phyloP scores from a whole-genome alignment of 2,888 invertebrate species.

The Gerosis bhagava region DNA sequence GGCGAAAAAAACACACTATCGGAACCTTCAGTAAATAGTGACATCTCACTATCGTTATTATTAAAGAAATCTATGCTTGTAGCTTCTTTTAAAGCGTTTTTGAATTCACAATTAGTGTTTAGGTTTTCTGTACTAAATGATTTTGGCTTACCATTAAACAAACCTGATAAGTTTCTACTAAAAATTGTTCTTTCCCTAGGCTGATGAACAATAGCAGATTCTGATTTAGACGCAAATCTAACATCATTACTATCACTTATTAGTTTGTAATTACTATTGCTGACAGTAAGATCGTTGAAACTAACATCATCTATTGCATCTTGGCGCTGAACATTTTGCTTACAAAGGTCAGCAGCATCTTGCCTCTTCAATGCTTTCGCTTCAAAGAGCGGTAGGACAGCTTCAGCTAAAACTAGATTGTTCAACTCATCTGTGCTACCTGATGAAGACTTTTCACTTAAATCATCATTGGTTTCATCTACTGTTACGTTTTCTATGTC shows the following conservation, averaged over 20 bases:
- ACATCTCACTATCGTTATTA: constrained; percentile 50
- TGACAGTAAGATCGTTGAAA: constrained; percentile 35
- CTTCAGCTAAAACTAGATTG: constrained; percentile 40
- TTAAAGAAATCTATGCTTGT: constrained; percentile 65
- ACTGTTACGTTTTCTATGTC: constrained; percentile 60
- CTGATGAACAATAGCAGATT: constrained; percentile 41
- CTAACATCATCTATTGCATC: constrained; percentile 42
- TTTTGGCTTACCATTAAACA: constrained; percentile 71
- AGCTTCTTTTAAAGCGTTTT: constrained; percentile 62
- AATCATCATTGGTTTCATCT: constrained; percentile 64
- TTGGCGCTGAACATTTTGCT: constrained; percentile 45
- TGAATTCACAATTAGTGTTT: constrained; percentile 48
- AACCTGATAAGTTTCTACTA: constrained; percentile 51
- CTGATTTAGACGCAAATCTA: constrained; percentile 47
- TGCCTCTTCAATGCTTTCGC: constrained; percentile 58
- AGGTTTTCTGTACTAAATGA: constrained; percentile 70
- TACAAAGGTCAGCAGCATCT: constrained; percentile 54
- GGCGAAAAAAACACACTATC: constrained; percentile 60
- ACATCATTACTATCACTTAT: constrained; percentile 13
- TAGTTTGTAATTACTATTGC: constrained; percentile 11
- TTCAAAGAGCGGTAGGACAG: constrained; percentile 45
- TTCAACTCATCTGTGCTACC: constrained; percentile 36
- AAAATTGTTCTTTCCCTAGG: constrained; percentile 51
- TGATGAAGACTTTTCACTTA: constrained; percentile 36
- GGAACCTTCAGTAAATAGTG: constrained; percentile 60